Base-by-base conservation (phyloP, 1,140 invertebrate genomes). In the Triops cancriformis region DNA sequence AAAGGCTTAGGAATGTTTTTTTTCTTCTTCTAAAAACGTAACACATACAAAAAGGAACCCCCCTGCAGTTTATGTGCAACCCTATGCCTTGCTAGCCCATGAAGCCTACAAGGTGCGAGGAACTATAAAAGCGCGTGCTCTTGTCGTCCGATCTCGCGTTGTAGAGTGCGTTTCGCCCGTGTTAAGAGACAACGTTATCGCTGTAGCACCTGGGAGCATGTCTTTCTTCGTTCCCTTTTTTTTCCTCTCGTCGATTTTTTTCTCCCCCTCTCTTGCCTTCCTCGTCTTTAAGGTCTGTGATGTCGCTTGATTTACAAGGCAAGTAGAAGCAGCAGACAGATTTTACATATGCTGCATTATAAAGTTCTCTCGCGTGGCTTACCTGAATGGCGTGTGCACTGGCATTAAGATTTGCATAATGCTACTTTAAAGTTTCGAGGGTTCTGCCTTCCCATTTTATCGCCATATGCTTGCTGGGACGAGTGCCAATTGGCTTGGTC, bases 361-460 rank as follows among this genome's bases (percentile, higher is more conserved):
- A 64, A 64, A 64, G 51, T 64, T 64, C 14, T 64, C 45, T 64
- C 51, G 51, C 51, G 51, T 64, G 51, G 51, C 51, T 14, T 64
- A 64, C 51, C 51, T 64, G 51, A 64, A 64, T 64, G 51, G 51
- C 51, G 51, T 64, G 51, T n/a, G 51, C 51, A n/a, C 23, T 64
- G n/a, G 51, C 51, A 64, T 64, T 64, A 64, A 64, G 14, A 64
- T 64, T 64, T 64, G 51, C 51, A 64, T 64, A 64, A 64, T 64
- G 51, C 51, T 64, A 64, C 51, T 64, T 9, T 64, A 64, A 64
- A 64, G 18, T 18, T 23, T 64, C 18, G n/a, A 64, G 51, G 51
- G 51, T 64, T 64, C 51, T 64, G 18, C 51, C 23, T 64, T 23
- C 51, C 51, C 23, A 12, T 64, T 64, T 64, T 64, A 64, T 64